phyloP scores from a whole-genome alignment of 2,797 vertebrate genomes.

The Halcyon smyrnensis region DNA sequence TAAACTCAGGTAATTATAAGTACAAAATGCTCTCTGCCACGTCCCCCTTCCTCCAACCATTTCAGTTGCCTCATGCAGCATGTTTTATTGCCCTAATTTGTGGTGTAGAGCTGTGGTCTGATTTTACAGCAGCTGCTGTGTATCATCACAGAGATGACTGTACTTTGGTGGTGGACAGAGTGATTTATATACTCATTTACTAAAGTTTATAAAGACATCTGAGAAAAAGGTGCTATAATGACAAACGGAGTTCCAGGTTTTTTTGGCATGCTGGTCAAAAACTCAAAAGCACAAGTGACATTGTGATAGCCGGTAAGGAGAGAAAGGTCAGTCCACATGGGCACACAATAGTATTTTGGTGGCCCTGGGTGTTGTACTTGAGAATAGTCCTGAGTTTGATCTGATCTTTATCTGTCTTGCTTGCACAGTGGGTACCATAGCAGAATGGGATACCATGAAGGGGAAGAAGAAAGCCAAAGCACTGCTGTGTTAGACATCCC shows the following conservation, averaged over 20 bases:
- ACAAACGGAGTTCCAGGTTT: not conserved
- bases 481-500: not conserved
- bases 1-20: slow-evolving; percentile 10
- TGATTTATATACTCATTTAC: slow-evolving; percentile 60
- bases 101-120: not conserved
- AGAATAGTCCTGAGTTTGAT: not conserved
- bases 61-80: not conserved
- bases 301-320: not conserved
- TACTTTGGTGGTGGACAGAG: not conserved
- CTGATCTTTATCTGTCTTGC: not conserved
- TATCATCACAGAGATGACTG: slow-evolving; percentile 23
- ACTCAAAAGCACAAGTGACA: not conserved
- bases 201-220: slow-evolving; percentile 44
- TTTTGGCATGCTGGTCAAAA: not conserved
- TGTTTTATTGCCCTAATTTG: slow-evolving; percentile 42
- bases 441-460: not conserved
- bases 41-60: not conserved
- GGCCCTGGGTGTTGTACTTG: not conserved
- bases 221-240: slow-evolving; percentile 22
- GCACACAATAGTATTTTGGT: not conserved
- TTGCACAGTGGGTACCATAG: not conserved
- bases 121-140: slow-evolving; percentile 50
- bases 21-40: not conserved
- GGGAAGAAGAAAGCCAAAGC: not conserved
- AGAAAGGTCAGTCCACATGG: not conserved